phyloP scores from a whole-genome alignment of 2,888 invertebrate genomes.

The Balanococcus diminutus region DNA sequence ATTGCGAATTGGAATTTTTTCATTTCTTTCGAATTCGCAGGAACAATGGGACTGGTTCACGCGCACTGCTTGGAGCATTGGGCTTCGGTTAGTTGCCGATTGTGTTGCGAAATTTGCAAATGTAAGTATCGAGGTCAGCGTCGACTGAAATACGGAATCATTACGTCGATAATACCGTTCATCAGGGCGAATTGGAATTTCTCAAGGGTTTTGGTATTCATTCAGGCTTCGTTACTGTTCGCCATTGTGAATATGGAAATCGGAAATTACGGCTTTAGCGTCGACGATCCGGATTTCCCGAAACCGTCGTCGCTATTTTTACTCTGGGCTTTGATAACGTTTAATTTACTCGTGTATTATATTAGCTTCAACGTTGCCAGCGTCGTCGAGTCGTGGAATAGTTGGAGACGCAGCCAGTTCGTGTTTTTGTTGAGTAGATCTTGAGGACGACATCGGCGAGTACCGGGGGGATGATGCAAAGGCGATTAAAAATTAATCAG shows the following conservation, averaged over 20 bases:
- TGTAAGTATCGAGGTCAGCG: slow-evolving; percentile 44
- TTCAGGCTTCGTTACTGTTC: slow-evolving; percentile 43
- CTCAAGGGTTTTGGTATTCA: slow-evolving; percentile 28
- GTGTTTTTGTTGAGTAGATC: slow-evolving; percentile 36
- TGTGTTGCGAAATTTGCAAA: slow-evolving; percentile 49
- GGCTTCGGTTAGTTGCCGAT: slow-evolving; percentile 45
- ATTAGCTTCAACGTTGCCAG: slow-evolving; percentile 48
- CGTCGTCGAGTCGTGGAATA: slow-evolving; percentile 34
- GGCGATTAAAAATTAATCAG: neutral
- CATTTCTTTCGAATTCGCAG: neutral
- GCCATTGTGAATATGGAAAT: slow-evolving; percentile 49
- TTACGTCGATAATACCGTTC: slow-evolving; percentile 42
- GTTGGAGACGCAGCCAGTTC: slow-evolving; percentile 46
- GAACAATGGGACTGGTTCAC: slow-evolving; percentile 48
- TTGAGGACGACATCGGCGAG: no score
- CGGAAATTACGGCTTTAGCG: slow-evolving; percentile 39
- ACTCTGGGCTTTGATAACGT: slow-evolving; percentile 47
- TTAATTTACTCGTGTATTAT: slow-evolving; percentile 51
- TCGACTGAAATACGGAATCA: slow-evolving; percentile 23
- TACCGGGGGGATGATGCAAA: neutral
- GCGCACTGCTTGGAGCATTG: slow-evolving; percentile 43
- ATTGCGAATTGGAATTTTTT: neutral
- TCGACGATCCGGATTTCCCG: slow-evolving; percentile 46
- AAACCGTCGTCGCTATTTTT: slow-evolving; percentile 46
- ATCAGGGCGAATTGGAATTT: slow-evolving; percentile 45